A percentile compares a stretch with the other conserved stretches of the same genome.
phyloP scores from a whole-genome alignment of 2,888 invertebrate species.

The Thysanoteuthis rhombus region DNA sequence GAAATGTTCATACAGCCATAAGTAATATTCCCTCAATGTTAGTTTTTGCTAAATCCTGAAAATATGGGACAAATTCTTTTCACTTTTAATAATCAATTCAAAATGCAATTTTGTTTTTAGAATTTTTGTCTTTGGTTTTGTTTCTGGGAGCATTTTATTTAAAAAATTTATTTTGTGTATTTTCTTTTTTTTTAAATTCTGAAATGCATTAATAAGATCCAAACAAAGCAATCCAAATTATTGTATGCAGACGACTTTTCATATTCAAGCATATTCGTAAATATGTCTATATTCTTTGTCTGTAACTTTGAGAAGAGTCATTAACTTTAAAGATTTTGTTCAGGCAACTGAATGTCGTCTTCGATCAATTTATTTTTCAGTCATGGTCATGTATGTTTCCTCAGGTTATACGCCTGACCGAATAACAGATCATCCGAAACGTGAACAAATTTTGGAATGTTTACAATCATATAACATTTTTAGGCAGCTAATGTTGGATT shows the following conservation, averaged over 20 bases:
- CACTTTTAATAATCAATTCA: background rate
- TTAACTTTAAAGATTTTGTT: too few relatives aligned
- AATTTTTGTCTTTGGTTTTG: too few relatives aligned
- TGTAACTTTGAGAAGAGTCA: too few relatives aligned
- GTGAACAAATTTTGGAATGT: too few relatives aligned
- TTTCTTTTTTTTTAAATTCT: background rate
- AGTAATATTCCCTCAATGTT: background rate
- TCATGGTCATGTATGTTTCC: too few relatives aligned
- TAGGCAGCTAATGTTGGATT: background rate
- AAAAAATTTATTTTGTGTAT: too few relatives aligned
- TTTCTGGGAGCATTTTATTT: background rate
- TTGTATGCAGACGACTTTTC: background rate
- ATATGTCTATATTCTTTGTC: too few relatives aligned
- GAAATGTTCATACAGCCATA: background rate
- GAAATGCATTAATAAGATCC: background rate
- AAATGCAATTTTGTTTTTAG: background rate
- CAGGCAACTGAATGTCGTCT: too few relatives aligned
- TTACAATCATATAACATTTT: background rate
- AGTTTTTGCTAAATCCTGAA: background rate
- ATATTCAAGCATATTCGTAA: background rate
- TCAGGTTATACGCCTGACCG: too few relatives aligned
- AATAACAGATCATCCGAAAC: too few relatives aligned
- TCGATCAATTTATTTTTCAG: too few relatives aligned
- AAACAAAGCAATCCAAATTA: background rate
- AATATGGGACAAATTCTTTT: background rate